Conservation (phyloP, 2,113 vertebrate species). For the Ophiodon elongatus region DNA sequence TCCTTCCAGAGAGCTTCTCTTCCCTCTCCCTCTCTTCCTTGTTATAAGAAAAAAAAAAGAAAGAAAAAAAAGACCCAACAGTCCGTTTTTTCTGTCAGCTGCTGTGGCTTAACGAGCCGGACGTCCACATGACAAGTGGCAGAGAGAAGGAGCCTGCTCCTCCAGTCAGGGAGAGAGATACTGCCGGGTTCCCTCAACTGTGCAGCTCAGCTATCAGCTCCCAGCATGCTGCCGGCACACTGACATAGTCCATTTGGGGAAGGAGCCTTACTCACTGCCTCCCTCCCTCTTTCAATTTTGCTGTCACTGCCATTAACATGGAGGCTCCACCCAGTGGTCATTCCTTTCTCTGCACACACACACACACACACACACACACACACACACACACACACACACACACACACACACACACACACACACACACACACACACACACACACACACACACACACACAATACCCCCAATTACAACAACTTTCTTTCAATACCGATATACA, state of each 20-base stretch:
- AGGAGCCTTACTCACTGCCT: constrained; percentile 62
- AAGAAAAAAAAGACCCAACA: constrained; percentile 6
- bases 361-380: not conserved
- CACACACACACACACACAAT: no score
- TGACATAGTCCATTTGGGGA: constrained; percentile 71
- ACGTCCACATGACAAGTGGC: constrained; percentile 54
- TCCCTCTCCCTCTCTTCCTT: constrained; percentile 9
- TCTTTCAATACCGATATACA: not conserved
- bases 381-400: not conserved
- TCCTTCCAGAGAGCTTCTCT: constrained; percentile 21
- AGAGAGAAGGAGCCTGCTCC: constrained; percentile 56
- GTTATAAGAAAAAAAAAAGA: not conserved
- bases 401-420: not conserved
- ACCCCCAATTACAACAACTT: not conserved
- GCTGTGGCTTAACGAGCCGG: not conserved
- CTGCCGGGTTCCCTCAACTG: constrained; percentile 32
- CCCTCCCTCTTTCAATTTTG: constrained; percentile 41
- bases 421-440: not conserved
- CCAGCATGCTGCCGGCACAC: constrained; percentile 62
- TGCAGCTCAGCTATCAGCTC: constrained; percentile 50
- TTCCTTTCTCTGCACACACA: constrained; percentile 47
- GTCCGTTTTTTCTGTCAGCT: constrained; percentile 45
- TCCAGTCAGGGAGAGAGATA: constrained; percentile 33
- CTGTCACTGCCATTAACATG: constrained; percentile 60
- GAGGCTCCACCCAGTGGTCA: constrained; percentile 84